Base-by-base conservation (phyloP, 2,113 vertebrate genomes). In the Bubalus kerabau region DNA sequence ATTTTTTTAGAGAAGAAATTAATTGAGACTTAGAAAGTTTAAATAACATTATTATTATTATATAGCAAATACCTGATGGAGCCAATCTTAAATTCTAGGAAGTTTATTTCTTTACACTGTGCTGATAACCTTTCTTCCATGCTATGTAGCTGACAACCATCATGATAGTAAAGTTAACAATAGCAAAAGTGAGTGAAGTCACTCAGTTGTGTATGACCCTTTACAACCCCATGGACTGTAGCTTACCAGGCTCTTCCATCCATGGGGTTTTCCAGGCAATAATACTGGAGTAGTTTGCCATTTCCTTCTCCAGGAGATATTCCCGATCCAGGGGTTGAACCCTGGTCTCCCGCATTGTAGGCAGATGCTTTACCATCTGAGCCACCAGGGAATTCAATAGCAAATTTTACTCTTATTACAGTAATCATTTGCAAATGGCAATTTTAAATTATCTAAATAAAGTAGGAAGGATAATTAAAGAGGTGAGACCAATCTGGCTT, bases 171-270 rank as follows among this genome's bases (percentile, higher is more conserved):
- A 59, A 80, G 81, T 56, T 86, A 85, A 28, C 15, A 50, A 32
- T 36, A 48, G 86, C 15, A 74, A 4, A 71, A 40, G 19, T 71
- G 67, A 71, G 19, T 40, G 67, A 71, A 71, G 67, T 71, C 21
- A 0, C n/a, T 23, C 5, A 40, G 67, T 71, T 0, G 0, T 40
- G 10, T 40, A 10, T 40, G n/a, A 71, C 67, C 21, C 8, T 71
- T 71, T 23, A 10, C 0, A 0, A 71, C n/a, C 19, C n/a, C n/a
- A 40, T 71, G n/a, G n/a, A 71, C 10, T 71, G 0, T 23, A 71
- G 67, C 10, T 71, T 71, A 36, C n/a, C 64, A 71, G 64, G 19
- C 36, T 71, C 10, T 71, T 40, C 67, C n/a, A 6, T 23, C 67
- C 10, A 40, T 40, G 67, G n/a, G 19, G 17, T 71, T 71, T 71